Evolutionary conservation across 2,888 invertebrate species (phyloP).

Genomic region (Chloroclystis v-ata): DNA sequence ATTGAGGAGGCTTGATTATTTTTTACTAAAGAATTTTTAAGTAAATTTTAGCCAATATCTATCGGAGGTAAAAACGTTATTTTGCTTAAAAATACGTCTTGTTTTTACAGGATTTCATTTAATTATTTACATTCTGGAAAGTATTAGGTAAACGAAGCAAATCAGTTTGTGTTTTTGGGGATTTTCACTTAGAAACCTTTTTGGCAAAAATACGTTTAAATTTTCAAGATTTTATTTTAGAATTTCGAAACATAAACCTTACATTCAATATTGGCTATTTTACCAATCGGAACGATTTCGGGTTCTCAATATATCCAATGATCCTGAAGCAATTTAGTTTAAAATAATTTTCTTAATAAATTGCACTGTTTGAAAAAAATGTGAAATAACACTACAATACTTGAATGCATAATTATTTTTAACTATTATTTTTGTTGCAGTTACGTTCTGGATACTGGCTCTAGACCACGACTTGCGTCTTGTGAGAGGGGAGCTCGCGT

Average conservation of each 20-base stretch:
- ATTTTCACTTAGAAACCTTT: too few species aligned
- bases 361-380: too few species aligned
- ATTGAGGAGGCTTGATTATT: conserved; percentile 16
- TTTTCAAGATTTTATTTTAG: too few species aligned
- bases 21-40: conserved; percentile 8
- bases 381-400: too few species aligned
- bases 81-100: conserved; percentile 2
- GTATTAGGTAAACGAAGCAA: conserved; percentile 2
- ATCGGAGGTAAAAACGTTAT: neutral
- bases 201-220: too few species aligned
- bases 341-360: too few species aligned
- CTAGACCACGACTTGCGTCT: conserved; percentile 80
- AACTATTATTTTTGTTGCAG: conserved; percentile 63
- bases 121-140: neutral
- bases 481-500: conserved; percentile 77
- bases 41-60: conserved; percentile 2
- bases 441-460: conserved; percentile 82
- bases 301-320: too few species aligned
- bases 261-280: too few species aligned
- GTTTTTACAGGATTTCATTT: conserved; percentile 1
- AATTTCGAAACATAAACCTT: too few species aligned
- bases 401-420: too few species aligned
- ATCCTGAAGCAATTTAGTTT: too few species aligned
- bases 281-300: too few species aligned
- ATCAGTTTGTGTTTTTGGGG: neutral